Evolutionary conservation across 2,888 invertebrate genomes (phyloP).

Genomic region (Epinotia brunnichana): DNA sequence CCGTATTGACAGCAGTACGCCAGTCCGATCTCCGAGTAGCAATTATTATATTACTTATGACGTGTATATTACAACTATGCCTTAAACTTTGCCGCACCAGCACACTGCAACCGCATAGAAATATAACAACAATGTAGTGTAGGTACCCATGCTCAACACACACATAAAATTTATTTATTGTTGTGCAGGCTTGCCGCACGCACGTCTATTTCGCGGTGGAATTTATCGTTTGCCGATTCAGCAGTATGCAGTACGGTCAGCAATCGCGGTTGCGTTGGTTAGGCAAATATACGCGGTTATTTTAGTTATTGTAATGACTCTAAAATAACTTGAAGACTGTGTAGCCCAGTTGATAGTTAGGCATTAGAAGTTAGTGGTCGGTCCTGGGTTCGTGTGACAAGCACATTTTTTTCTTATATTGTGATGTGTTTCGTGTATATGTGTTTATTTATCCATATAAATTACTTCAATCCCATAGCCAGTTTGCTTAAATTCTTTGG

Average conservation of each 20-base stretch:
- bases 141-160: conserved; percentile 48
- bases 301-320: neutral
- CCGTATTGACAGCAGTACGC: too few species aligned
- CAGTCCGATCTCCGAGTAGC: too few species aligned
- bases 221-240: conserved; percentile 77
- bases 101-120: conserved; percentile 41
- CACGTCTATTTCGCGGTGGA: conserved; percentile 75
- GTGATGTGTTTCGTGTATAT: too few species aligned
- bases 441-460: too few species aligned
- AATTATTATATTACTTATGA: too few species aligned
- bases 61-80: neutral
- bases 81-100: conserved; percentile 20
- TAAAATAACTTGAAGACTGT: neutral
- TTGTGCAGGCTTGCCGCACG: conserved; percentile 69
- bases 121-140: conserved; percentile 41
- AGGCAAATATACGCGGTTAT: conserved; percentile 2
- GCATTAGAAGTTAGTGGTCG: too few species aligned
- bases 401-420: too few species aligned
- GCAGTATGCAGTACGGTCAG: conserved; percentile 66
- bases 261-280: conserved; percentile 48
- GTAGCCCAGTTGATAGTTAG: neutral
- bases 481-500: too few species aligned
- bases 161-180: conserved; percentile 78
- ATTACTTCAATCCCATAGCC: too few species aligned
- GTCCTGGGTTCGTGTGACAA: too few species aligned